Conservation (phyloP, 2,113 vertebrate genomes). For the Gallinago jamesoni region DNA sequence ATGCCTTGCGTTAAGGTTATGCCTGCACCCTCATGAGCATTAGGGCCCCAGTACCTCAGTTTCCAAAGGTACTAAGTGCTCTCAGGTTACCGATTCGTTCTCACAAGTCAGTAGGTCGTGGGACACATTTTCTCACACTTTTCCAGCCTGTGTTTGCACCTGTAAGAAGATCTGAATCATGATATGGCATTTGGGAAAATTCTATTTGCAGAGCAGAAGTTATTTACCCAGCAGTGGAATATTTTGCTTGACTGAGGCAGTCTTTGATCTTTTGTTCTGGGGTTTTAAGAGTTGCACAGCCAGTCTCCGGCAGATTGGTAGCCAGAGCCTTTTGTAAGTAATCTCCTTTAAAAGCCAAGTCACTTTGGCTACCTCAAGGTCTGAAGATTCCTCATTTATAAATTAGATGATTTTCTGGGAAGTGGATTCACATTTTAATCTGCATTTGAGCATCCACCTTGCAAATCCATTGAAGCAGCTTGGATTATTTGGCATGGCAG, state of each 20-base stretch:
- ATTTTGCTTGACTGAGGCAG: background rate
- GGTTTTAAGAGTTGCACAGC: background rate
- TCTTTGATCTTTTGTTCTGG: conserved; percentile 39
- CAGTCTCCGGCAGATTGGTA: background rate
- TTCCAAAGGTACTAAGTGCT: background rate
- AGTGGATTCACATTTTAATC: conserved; percentile 27
- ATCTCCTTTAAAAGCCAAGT: conserved; percentile 28
- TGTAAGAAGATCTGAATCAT: background rate
- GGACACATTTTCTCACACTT: background rate
- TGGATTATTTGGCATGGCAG: conserved; percentile 4
- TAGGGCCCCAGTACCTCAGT: background rate
- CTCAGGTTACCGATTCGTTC: background rate
- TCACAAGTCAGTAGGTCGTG: background rate
- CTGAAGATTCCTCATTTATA: background rate
- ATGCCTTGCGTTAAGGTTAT: fast-evolving
- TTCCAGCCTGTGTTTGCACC: background rate
- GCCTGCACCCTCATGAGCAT: fast-evolving
- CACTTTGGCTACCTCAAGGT: background rate
- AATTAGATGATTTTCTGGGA: background rate
- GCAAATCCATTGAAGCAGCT: conserved; percentile 24
- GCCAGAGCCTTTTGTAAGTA: background rate
- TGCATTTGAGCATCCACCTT: background rate
- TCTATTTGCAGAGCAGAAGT: background rate
- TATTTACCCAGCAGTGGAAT: conserved; percentile 12
- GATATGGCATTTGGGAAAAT: background rate